Evolutionary conservation across 2,888 invertebrate genomes (phyloP).

Genomic region (Nemoura dubitans): DNA sequence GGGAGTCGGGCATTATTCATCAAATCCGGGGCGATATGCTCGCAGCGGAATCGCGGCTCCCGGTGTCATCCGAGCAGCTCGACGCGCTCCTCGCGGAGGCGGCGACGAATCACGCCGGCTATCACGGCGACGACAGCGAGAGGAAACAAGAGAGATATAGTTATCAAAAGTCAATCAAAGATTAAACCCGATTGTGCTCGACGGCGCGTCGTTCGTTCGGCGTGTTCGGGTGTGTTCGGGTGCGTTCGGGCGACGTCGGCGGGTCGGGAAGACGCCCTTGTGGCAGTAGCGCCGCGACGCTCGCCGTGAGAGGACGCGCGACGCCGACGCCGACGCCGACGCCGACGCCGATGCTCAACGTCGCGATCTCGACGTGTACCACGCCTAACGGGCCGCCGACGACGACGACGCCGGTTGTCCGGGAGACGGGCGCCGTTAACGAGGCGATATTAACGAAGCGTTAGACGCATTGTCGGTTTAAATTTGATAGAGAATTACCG

Average conservation of each 20-base stretch:
- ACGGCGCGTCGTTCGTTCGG: neutral
- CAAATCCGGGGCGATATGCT: neutral
- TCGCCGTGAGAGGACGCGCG: neutral
- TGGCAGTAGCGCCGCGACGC: neutral
- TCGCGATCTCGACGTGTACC: neutral
- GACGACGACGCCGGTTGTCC: neutral
- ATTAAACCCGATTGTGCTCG: neutral
- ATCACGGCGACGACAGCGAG: neutral
- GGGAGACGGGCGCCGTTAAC: neutral
- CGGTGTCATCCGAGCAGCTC: neutral
- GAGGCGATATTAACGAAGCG: neutral
- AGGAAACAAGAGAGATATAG: neutral
- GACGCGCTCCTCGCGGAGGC: neutral
- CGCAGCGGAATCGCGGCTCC: neutral
- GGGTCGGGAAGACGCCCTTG: neutral
- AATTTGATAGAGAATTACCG: too few relatives aligned
- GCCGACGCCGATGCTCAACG: neutral
- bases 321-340: slow-evolving; percentile 4
- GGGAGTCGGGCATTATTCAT: neutral
- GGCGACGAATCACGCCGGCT: neutral
- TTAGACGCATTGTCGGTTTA: neutral
- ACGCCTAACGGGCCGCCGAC: neutral
- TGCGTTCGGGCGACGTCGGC: neutral
- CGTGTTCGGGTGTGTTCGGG: neutral
- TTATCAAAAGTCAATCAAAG: slow-evolving; percentile 12